These are phyloP conservation scores for Tipula unca DNA, from an alignment of 2,888 invertebrate species.

Conservation along the genomic window DNA sequence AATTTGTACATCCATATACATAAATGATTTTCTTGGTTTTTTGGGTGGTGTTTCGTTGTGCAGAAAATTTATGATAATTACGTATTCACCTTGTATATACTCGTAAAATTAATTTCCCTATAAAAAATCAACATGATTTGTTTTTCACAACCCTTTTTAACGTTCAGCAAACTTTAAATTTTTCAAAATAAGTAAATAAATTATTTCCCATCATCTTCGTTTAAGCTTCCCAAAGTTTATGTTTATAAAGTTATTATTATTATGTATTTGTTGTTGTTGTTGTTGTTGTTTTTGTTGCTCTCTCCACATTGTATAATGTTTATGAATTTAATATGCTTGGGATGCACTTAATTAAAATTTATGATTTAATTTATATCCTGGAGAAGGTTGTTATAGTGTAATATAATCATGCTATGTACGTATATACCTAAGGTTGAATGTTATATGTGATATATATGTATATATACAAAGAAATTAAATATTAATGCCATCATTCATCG, in stretches of 20 bases:
- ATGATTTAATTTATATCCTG: constrained; percentile 8
- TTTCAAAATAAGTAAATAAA: neutral
- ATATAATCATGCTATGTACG: neutral
- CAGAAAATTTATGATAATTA: neutral
- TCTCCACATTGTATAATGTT: neutral
- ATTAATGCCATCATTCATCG: neutral
- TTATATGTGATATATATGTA: neutral
- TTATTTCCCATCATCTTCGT: neutral
- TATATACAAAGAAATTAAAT: neutral
- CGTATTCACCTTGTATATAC: neutral
- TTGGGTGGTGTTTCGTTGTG: neutral
- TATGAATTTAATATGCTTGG: constrained; percentile 2
- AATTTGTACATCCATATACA: neutral
- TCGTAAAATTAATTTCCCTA: neutral
- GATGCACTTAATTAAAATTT: constrained; percentile 14
- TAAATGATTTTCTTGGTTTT: neutral
- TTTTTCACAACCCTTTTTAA: neutral
- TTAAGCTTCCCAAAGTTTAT: neutral
- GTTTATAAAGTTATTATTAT: constrained; percentile 3
- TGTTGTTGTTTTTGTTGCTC: neutral
- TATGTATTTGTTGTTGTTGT: neutral
- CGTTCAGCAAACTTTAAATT: neutral
- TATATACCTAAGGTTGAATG: neutral
- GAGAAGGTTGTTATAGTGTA: neutral
- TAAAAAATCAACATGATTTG: constrained; percentile 3